Percentiles rank a stretch among this genome's conserved stretches.
These are phyloP conservation scores for Caranx melampygus DNA, from an alignment of 2,113 vertebrate species.

Conservation along the genomic window DNA sequence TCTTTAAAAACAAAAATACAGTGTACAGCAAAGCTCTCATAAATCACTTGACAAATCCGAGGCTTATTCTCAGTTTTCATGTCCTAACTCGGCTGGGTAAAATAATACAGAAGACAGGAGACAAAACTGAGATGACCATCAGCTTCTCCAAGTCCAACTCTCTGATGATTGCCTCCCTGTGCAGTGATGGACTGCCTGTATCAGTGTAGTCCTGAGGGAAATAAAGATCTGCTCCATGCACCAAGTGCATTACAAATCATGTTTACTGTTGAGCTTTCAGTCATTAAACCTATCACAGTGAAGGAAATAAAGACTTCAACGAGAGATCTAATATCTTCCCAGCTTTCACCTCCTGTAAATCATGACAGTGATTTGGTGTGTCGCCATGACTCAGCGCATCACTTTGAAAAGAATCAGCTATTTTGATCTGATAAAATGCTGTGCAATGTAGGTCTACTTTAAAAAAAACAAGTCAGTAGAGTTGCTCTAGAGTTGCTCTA, in stretches of 20 bases:
- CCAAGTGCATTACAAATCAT: constrained; percentile 60
- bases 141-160: constrained; percentile 28
- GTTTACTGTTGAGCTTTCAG: constrained; percentile 62
- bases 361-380: constrained; percentile 49
- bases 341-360: constrained; percentile 57
- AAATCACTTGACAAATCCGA: constrained; percentile 28
- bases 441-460: not conserved
- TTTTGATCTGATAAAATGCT: constrained; percentile 31
- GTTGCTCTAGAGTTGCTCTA: too few relatives aligned
- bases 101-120: constrained; percentile 32
- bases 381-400: constrained; percentile 51
- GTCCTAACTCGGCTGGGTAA: constrained; percentile 30
- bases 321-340: constrained; percentile 56
- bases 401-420: not conserved
- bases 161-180: constrained; percentile 36
- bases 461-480: not conserved
- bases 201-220: constrained; percentile 58
- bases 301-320: constrained; percentile 64
- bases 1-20: not conserved
- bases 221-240: constrained; percentile 47
- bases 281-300: constrained; percentile 65
- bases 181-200: constrained; percentile 18
- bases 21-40: not conserved
- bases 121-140: constrained; percentile 39
- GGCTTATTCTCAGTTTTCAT: constrained; percentile 8